Evolutionary conservation across 2,797 vertebrate species (phyloP).

Genomic region (Xiphorhynchus erythropygius): DNA sequence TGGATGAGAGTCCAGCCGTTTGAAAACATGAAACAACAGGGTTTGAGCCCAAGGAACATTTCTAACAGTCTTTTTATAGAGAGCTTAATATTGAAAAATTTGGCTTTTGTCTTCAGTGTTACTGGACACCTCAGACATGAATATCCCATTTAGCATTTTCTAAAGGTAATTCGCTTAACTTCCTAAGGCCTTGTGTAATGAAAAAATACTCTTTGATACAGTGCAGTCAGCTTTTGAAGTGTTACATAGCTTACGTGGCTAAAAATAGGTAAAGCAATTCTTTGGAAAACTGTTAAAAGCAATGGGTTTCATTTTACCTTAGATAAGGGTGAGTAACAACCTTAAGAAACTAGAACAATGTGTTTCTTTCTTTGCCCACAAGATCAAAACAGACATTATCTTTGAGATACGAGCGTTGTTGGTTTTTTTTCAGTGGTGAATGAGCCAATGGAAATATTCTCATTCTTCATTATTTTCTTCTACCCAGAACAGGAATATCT

Average conservation of each 20-base stretch:
- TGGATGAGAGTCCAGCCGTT: background rate
- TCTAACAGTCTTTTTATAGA: background rate
- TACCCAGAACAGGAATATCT: background rate
- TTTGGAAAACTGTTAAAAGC: constrained; percentile 57
- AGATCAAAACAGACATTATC: constrained; percentile 54
- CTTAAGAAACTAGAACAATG: constrained; percentile 46
- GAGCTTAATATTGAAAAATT: background rate
- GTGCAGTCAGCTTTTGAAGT: background rate
- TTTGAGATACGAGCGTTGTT: background rate
- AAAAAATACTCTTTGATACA: background rate
- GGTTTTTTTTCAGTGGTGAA: background rate
- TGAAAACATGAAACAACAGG: background rate
- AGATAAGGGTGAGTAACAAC: constrained; percentile 66
- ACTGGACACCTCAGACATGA: background rate
- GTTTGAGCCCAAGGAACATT: background rate
- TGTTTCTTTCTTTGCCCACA: constrained; percentile 42
- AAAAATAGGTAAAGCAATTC: constrained; percentile 59
- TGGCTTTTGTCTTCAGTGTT: background rate
- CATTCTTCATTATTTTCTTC: background rate
- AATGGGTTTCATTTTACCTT: constrained; percentile 45
- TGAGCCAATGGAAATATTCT: constrained; percentile 52
- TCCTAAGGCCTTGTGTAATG: background rate
- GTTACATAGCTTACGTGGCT: background rate
- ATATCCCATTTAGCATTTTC: background rate
- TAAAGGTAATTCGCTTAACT: background rate